Percentiles rank a stretch among this genome's conserved stretches.
Evolutionary conservation across 1,140 invertebrate genomes (phyloP).

Genomic region (Drosophila athabasca): DNA sequence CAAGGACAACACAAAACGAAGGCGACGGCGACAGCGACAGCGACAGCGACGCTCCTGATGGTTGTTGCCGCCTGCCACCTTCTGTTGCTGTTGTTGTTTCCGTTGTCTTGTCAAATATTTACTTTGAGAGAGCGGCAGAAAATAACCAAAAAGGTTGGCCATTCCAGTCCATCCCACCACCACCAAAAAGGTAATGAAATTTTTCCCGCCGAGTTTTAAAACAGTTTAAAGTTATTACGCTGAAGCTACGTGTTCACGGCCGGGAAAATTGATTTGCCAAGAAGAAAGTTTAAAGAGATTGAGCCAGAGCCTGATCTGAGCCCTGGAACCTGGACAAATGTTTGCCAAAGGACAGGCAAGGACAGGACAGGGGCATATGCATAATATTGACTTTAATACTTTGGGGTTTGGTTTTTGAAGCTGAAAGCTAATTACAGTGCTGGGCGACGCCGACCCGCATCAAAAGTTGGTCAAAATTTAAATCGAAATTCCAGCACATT

Average conservation of each 20-base stretch:
- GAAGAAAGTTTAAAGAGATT: conserved; percentile 59
- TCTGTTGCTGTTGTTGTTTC: conserved; percentile 42
- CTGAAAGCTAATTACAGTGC: conserved; percentile 67
- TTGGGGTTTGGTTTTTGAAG: conserved; percentile 22
- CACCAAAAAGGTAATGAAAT: conserved; percentile 72
- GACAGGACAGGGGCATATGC: conserved; percentile 29
- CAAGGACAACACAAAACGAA: conserved; percentile 40
- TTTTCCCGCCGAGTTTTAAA: conserved; percentile 75
- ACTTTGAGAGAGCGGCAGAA: conserved; percentile 71
- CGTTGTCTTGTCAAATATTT: conserved; percentile 74
- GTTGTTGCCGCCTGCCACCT: conserved; percentile 12
- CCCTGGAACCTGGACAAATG: conserved; percentile 34
- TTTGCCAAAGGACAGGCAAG: conserved; percentile 32
- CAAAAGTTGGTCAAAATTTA: conserved; percentile 67
- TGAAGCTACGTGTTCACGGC: conserved; percentile 56
- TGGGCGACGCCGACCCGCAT: conserved; percentile 46
- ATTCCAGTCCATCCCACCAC: conserved; percentile 14
- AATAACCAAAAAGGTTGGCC: conserved; percentile 74
- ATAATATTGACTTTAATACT: conserved; percentile 68
- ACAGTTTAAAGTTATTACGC: conserved; percentile 79
- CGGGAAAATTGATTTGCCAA: conserved; percentile 71
- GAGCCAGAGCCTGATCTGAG: neutral
- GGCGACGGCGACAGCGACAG: conserved; percentile 53
- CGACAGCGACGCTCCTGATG: conserved; percentile 44
- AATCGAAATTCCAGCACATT: conserved; percentile 59